These are phyloP conservation scores for Drosophila sp. DNA, from an alignment of 1,140 invertebrate species.

Conservation along the genomic window DNA sequence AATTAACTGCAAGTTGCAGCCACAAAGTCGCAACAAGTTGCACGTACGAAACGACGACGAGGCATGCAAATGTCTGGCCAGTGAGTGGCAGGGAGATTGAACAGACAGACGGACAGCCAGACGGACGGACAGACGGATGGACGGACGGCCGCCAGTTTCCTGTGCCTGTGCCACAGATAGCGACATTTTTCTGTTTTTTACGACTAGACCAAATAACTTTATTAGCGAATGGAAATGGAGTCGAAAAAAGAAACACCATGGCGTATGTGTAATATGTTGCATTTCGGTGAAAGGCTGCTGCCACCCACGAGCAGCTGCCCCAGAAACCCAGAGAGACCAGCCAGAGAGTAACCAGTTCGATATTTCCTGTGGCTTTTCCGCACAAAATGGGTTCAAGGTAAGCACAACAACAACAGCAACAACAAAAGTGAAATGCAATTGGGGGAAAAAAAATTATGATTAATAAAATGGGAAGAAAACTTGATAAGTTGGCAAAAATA, in stretches of 20 bases:
- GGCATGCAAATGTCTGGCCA: slow-evolving; percentile 59
- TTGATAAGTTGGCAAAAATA: too few species aligned
- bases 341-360: slow-evolving; percentile 13
- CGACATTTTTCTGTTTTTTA: slow-evolving; percentile 70
- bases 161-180: slow-evolving; percentile 66
- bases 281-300: slow-evolving; percentile 65
- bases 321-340: slow-evolving; percentile 73
- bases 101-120: slow-evolving; percentile 27
- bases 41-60: slow-evolving; percentile 62
- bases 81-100: slow-evolving; percentile 30
- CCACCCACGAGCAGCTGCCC: slow-evolving; percentile 75
- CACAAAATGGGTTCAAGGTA: slow-evolving; percentile 69
- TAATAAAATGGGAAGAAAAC: neutral
- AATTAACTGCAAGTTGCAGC: slow-evolving; percentile 71
- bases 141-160: slow-evolving; percentile 47
- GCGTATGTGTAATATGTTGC: slow-evolving; percentile 49
- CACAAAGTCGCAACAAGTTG: slow-evolving; percentile 71
- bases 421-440: slow-evolving; percentile 53
- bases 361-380: slow-evolving; percentile 46
- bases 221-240: slow-evolving; percentile 63
- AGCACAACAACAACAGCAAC: slow-evolving; percentile 12
- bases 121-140: neutral
- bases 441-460: slow-evolving; percentile 6
- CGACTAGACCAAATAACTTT: slow-evolving; percentile 70
- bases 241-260: slow-evolving; percentile 18